Evolutionary conservation across 2,113 vertebrate genomes (phyloP), one percentile per base, ranked within the genome.

Genomic region (Amphilophus citrinellus): DNA sequence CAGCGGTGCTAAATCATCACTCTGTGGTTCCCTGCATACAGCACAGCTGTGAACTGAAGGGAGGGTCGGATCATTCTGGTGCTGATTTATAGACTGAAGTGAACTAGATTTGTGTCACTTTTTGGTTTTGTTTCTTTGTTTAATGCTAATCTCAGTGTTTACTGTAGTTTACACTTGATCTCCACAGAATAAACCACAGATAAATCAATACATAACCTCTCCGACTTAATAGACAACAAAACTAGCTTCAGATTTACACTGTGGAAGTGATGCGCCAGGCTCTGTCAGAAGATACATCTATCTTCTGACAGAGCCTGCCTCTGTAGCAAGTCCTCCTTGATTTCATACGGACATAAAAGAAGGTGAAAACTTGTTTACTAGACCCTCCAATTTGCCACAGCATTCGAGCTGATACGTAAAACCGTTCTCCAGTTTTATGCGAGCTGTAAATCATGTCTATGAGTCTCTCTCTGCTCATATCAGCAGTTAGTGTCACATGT

Each of bases 311-410:
- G 35, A 35, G 35, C 35, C 35, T 35, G 35, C 6, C 37, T 39
- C 37, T 84, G 90, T 84, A 75, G 84, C 81, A 76, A 85, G 88
- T 92, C 77, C 86, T 84, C 86, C 58, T 76, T 86, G 57, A 85
- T 84, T 91, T 90, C 79, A 76, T 62, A 13, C 63, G 56, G 83
- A 85, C 56, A 84, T 86, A 78, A 91, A 92, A 88, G 79, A 89
- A 85, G 66, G 68, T 39, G 80, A 87, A 83, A 90, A 91, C 90
- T 91, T 94, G 93, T 95, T 94, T 91, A 90, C 88, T 91, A 92
- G 84, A 91, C 77, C 63, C 86, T 90, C 77, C 86, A 93, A 93
- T 91, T 94, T 94, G 92, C 84, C 27, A 47, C 85, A 75, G 86
- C 60, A 71, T 89, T 86, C 78, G 7, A 61, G 68, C 39, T 32